These are phyloP conservation scores for Psophia crepitans DNA, from an alignment of 2,113 vertebrate species.

Conservation along the genomic window DNA sequence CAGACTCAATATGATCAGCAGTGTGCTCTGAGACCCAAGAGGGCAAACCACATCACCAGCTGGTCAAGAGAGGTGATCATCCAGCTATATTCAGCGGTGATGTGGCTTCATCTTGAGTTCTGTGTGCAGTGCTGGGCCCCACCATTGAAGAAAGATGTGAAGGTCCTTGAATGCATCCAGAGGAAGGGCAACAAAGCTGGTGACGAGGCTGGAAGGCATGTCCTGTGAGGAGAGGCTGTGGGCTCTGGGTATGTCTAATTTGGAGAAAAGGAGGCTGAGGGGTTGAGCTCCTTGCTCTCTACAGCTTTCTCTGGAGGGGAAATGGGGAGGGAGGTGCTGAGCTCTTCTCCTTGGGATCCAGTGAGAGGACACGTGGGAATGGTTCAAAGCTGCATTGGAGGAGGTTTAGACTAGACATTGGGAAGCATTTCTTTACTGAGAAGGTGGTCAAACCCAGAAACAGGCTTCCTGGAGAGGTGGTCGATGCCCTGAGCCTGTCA, in stretches of 20 bases:
- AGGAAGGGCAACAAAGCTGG: background rate
- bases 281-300: rapidly evolving
- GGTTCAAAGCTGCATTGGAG: background rate
- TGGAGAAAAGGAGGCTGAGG: background rate
- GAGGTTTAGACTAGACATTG: background rate
- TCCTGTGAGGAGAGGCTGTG: background rate
- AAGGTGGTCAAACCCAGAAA: background rate
- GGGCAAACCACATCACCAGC: background rate
- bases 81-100: rapidly evolving
- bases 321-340: background rate
- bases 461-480: background rate
- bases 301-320: background rate
- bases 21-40: background rate
- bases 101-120: background rate
- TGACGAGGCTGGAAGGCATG: background rate
- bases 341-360: background rate
- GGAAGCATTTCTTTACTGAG: background rate
- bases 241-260: background rate
- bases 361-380: rapidly evolving
- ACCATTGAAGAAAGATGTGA: background rate
- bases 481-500: background rate
- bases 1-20: background rate
- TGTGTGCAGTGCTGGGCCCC: background rate
- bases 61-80: background rate
- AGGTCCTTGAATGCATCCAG: rapidly evolving